Evolutionary conservation across 1,140 invertebrate genomes (phyloP).

Genomic region (Drosophila triauraria): DNA sequence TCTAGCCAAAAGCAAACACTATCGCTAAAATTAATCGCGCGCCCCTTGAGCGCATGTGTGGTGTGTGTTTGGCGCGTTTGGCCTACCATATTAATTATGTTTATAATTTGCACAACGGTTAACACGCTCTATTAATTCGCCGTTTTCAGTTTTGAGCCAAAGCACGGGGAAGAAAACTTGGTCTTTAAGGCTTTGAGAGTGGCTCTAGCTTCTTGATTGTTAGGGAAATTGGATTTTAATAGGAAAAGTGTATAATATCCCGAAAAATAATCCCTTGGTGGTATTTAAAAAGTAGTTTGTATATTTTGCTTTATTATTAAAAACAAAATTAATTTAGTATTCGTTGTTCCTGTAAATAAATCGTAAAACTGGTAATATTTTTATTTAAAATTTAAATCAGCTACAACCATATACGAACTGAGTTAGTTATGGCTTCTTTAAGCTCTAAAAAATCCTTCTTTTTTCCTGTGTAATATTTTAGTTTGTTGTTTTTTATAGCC

Average conservation of each 20-base stretch:
- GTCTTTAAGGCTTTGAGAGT: background rate
- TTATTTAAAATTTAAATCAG: too few relatives aligned
- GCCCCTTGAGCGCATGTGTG: constrained; percentile 33
- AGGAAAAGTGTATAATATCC: background rate
- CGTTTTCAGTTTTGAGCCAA: constrained; percentile 21
- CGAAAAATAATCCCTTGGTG: background rate
- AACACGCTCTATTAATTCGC: constrained; percentile 83
- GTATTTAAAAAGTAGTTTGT: background rate
- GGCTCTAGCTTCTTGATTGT: background rate
- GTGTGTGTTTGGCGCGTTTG: constrained; percentile 29
- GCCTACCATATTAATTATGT: constrained; percentile 82
- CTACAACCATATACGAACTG: background rate
- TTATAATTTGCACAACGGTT: constrained; percentile 84
- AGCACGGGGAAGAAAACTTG: constrained; percentile 16
- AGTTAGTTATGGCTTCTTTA: background rate
- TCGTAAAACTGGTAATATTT: background rate
- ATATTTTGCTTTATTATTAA: background rate
- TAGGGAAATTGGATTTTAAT: too few relatives aligned
- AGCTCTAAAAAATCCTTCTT: background rate
- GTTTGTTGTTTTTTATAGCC: constrained; percentile 31
- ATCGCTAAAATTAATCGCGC: constrained; percentile 76
- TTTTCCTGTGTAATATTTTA: constrained; percentile 7
- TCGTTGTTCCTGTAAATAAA: background rate
- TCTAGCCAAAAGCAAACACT: constrained; percentile 75
- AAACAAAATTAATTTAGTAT: too few relatives aligned